These are phyloP conservation scores for Frankliniella intonsa DNA, from an alignment of 2,888 invertebrate genomes.

Conservation along the genomic window DNA sequence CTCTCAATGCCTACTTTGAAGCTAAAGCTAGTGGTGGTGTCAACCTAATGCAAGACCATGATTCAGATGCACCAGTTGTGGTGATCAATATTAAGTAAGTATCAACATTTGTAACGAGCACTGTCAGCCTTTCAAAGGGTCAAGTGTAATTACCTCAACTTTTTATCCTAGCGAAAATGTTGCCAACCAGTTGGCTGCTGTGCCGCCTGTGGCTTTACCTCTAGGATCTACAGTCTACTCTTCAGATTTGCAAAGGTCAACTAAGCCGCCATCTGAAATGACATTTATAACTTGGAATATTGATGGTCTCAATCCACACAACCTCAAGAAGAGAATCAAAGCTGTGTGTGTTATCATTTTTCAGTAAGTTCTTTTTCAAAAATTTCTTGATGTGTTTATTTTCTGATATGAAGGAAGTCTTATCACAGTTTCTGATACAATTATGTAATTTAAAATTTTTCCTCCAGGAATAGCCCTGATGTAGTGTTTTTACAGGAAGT, in stretches of 20 bases:
- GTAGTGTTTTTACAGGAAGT: slow-evolving; percentile 58
- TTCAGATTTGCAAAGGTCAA: not conserved
- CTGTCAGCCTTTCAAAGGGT: not conserved
- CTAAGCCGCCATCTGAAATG: slow-evolving; percentile 44
- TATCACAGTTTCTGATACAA: too few species aligned
- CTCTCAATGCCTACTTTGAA: slow-evolving; percentile 46
- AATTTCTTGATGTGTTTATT: not conserved
- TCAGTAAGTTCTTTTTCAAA: slow-evolving; percentile 42
- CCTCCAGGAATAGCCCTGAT: slow-evolving; percentile 51
- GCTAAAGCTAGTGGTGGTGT: slow-evolving; percentile 37
- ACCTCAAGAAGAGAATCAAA: slow-evolving; percentile 49
- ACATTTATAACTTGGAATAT: slow-evolving; percentile 56
- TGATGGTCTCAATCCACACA: slow-evolving; percentile 54
- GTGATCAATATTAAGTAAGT: slow-evolving; percentile 41
- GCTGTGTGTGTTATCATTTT: slow-evolving; percentile 50
- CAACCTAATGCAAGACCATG: slow-evolving; percentile 38
- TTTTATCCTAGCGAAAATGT: not conserved
- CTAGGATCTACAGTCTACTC: not conserved
- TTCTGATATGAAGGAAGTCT: too few species aligned
- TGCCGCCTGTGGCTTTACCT: not conserved
- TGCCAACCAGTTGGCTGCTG: not conserved
- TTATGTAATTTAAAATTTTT: too few species aligned
- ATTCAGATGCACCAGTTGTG: slow-evolving; percentile 37
- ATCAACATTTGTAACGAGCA: not conserved
- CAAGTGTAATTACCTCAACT: not conserved